phyloP scores from a whole-genome alignment of 1,140 invertebrate genomes.

The Brachionus plicatilis region DNA sequence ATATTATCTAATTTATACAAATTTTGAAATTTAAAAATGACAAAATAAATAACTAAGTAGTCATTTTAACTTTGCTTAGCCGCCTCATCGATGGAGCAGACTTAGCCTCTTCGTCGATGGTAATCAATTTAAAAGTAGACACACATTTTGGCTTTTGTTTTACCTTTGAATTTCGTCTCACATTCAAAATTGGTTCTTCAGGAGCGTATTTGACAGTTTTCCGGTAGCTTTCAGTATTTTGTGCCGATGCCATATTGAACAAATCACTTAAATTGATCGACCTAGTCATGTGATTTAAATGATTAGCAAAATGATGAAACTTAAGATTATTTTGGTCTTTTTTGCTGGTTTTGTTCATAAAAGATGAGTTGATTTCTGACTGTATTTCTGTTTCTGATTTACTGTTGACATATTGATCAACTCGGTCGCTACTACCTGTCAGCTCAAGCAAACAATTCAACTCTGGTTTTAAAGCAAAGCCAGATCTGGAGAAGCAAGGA shows the following conservation, averaged over 20 bases:
- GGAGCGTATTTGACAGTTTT: conserved; percentile 5
- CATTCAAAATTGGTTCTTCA: not conserved
- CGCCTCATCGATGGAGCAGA: not conserved
- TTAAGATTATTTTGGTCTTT: not conserved
- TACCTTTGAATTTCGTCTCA: conserved; percentile 6
- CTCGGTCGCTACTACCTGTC: not conserved
- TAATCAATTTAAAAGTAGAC: conserved; percentile 27
- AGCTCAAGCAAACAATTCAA: conserved; percentile 30
- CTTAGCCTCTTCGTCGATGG: not conserved
- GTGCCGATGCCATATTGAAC: not conserved
- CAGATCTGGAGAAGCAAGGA: not conserved
- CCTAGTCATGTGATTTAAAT: not conserved
- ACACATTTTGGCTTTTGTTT: not conserved
- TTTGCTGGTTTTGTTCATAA: not conserved
- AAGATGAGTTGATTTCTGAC: not conserved
- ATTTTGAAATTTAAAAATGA: not conserved
- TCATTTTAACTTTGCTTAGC: conserved; percentile 12
- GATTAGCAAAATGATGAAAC: not conserved
- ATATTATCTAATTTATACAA: not conserved
- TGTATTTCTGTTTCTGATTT: not conserved
- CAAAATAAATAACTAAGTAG: not conserved
- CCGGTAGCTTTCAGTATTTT: conserved; percentile 20
- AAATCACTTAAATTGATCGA: not conserved
- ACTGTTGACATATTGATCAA: conserved; percentile 12
- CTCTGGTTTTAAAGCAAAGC: not conserved